Evolutionary conservation across 1,140 invertebrate species (phyloP), one percentile per base, ranked within the genome.

Genomic region (Ceratosolen fusciceps): DNA sequence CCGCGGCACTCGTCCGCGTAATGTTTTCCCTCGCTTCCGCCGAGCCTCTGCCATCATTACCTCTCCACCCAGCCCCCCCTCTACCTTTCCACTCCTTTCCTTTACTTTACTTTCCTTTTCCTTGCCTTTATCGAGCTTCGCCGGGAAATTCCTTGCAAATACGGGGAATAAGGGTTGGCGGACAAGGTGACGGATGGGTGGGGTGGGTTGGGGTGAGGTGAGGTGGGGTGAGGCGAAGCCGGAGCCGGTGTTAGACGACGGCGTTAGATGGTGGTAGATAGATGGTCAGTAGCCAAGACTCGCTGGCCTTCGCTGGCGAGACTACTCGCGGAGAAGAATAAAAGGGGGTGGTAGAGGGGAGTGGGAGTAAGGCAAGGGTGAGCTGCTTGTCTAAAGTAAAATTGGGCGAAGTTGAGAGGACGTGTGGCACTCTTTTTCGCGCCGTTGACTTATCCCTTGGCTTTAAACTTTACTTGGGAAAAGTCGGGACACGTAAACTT

Each of bases 321-420:
- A 68, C 16, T 3, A 52, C 14, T 24, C 37, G 16, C 19, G 21
- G 12, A 49, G 31, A 16, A 49, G 71, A 24, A 37, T 19, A 19
- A 37, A 34, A 16, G 10, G 4, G n/a, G 2, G 16, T 16, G 31
- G 19, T 14, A 62, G 1, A 67, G 31, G n/a, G 52, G 14, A 29
- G 4, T 73, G 21, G 8, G n/a, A 29, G 24, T 10, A 43, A 43
- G 16, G 5, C 31, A 60, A 58, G 39, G 10, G 39, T 21, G 65
- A 72, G 68, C 29, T 5, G 26, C 29, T 79, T 67, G 77, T 79
- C 77, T 67, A 73, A 54, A 70, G 34, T 79, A 54, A 73, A 79
- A 79, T 79, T 79, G 39, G 58, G 58, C 43, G 24, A 72, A 26
- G 26, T 65, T 72, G 39, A 77, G 65, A 70, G 67, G 37, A 60